A percentile compares a stretch with the other conserved stretches of the same genome.
Conservation (phyloP, 2,113 vertebrate genomes). For the Platichthys flesus region DNA sequence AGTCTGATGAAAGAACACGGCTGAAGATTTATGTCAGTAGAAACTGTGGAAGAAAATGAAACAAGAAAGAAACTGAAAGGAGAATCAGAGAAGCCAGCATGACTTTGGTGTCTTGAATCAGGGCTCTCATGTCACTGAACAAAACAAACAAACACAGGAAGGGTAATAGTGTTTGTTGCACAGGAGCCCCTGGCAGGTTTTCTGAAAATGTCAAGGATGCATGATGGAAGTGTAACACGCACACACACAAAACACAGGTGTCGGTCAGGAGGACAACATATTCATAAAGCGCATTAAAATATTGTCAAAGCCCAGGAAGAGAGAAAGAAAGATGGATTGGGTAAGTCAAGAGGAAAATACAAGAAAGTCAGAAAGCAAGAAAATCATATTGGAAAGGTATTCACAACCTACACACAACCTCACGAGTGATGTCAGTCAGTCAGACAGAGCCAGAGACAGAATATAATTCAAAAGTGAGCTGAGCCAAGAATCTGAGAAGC, state of each 20-base stretch:
- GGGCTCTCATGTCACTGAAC: slow-evolving; percentile 37
- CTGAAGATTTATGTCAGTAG: slow-evolving; percentile 16
- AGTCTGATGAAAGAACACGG: slow-evolving; percentile 41
- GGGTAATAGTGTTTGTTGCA: slow-evolving; percentile 47
- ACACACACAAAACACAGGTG: slow-evolving; percentile 13
- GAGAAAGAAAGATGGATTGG: background rate
- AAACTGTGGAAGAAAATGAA: slow-evolving; percentile 42
- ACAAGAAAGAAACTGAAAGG: slow-evolving; percentile 24
- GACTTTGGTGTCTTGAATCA: slow-evolving; percentile 22
- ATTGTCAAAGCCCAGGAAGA: background rate
- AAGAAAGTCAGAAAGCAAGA: background rate
- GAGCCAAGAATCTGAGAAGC: background rate
- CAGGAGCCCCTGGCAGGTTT: slow-evolving; percentile 43
- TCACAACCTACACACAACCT: background rate
- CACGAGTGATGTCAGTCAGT: too few species aligned
- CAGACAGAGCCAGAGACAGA: background rate
- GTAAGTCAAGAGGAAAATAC: background rate
- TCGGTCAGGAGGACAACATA: slow-evolving; percentile 12
- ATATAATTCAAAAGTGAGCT: background rate
- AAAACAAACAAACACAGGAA: slow-evolving; percentile 18
- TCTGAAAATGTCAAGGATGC: slow-evolving; percentile 62
- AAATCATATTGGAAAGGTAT: background rate
- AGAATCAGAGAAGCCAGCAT: slow-evolving; percentile 25
- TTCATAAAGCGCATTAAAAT: slow-evolving; percentile 24
- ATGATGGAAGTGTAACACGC: slow-evolving; percentile 42